Evolutionary conservation across 1,140 invertebrate genomes (phyloP).

Genomic region (Drosophila burlai): DNA sequence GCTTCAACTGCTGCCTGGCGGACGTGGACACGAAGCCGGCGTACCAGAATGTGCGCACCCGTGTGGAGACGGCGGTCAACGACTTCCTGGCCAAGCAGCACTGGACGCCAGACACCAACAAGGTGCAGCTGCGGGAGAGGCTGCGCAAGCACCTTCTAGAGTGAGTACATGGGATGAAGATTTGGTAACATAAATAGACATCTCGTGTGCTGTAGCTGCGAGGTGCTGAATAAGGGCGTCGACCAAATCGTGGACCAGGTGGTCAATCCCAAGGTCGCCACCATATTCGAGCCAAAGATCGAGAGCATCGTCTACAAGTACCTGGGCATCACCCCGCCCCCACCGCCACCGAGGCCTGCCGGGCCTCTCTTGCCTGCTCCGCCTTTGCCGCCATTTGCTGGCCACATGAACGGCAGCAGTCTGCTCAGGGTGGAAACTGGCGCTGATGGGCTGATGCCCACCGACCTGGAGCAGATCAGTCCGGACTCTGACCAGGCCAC

Average conservation of each 20-base stretch:
- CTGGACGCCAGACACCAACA: constrained; percentile 95
- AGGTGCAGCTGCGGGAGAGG: constrained; percentile 95
- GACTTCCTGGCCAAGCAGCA: constrained; percentile 92
- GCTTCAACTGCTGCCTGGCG: constrained; percentile 96
- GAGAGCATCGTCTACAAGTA: constrained; percentile 95
- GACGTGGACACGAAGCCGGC: constrained; percentile 99
- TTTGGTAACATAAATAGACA: constrained; percentile 6
- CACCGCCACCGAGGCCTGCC: constrained; percentile 85
- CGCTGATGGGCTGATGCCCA: constrained; percentile 88
- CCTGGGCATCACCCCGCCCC: constrained; percentile 91
- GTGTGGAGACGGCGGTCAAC: constrained; percentile 94
- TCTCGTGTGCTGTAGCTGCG: constrained; percentile 87
- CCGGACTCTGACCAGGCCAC: constrained; percentile 89
- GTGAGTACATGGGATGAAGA: constrained; percentile 87
- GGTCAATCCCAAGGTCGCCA: constrained; percentile 95
- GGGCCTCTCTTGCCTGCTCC: constrained; percentile 87
- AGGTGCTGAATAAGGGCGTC: constrained; percentile 93
- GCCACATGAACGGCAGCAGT: constrained; percentile 81
- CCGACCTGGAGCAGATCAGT: constrained; percentile 91
- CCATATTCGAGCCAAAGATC: constrained; percentile 95
- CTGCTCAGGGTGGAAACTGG: constrained; percentile 79
- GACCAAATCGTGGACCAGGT: constrained; percentile 98
- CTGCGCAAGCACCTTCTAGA: constrained; percentile 95
- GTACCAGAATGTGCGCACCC: constrained; percentile 95
- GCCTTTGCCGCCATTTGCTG: constrained; percentile 72